phyloP scores from a whole-genome alignment of 2,888 invertebrate species.

The Phragmatobia fuliginosa region DNA sequence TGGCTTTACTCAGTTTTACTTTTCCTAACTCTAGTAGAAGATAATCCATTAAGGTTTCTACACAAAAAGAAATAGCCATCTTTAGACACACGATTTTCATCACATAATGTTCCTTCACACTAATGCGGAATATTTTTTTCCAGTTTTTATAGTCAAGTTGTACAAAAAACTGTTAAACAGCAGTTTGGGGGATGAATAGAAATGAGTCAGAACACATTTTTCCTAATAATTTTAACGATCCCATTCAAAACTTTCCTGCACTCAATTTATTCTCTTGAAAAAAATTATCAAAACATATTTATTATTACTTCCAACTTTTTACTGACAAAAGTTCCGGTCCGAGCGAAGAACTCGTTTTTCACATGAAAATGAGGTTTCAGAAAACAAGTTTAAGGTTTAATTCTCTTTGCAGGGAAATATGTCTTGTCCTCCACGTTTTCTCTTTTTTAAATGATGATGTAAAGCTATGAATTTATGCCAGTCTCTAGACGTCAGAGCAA shows the following conservation, averaged over 20 bases:
- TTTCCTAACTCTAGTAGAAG: neutral
- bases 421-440: slow-evolving; percentile 54
- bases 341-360: neutral
- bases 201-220: slow-evolving; percentile 23
- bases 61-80: neutral
- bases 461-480: slow-evolving; percentile 76
- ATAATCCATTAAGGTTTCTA: neutral
- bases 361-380: slow-evolving; percentile 19
- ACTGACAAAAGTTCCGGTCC: slow-evolving; percentile 37
- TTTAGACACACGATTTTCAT: neutral
- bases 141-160: slow-evolving; percentile 1
- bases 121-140: neutral
- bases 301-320: slow-evolving; percentile 45
- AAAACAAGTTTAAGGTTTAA: slow-evolving; percentile 17
- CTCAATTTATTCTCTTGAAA: slow-evolving; percentile 34
- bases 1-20: neutral
- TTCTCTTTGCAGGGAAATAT: slow-evolving; percentile 28
- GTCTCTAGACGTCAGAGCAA: slow-evolving; percentile 68
- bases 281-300: slow-evolving; percentile 48
- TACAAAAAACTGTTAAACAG: slow-evolving; percentile 10
- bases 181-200: slow-evolving; percentile 1
- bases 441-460: slow-evolving; percentile 74
- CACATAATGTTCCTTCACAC: neutral
- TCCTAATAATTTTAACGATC: slow-evolving; percentile 31
- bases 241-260: slow-evolving; percentile 31